A percentile compares a stretch with the other conserved stretches of the same genome.
These are phyloP conservation scores for Rhea pennata DNA, from an alignment of 2,113 vertebrate genomes.

Conservation along the genomic window DNA sequence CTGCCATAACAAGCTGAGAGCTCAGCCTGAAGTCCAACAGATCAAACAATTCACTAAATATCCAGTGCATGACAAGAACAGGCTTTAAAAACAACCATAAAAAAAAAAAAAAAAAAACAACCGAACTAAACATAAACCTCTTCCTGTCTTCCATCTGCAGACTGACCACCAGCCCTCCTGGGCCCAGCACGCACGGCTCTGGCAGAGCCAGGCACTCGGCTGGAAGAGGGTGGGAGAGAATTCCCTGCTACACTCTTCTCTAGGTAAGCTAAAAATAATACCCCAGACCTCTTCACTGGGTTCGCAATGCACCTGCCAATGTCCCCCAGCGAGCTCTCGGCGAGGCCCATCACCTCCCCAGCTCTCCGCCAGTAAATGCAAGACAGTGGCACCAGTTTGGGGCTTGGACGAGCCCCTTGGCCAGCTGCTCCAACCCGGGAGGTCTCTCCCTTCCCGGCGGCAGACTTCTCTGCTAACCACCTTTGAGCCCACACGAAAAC, in stretches of 20 bases:
- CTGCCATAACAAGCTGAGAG: accelerated
- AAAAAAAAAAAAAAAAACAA: neutral
- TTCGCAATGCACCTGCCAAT: neutral
- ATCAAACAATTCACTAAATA: neutral
- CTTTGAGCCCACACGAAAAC: neutral
- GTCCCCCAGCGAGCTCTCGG: neutral
- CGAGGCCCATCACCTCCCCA: neutral
- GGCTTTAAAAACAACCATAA: neutral
- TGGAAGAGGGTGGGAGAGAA: neutral
- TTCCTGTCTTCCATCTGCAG: neutral
- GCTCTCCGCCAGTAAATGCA: neutral
- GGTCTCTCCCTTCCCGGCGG: neutral
- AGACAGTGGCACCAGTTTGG: neutral
- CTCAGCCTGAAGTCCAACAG: accelerated
- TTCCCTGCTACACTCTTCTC: neutral
- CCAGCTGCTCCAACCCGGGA: too few species aligned
- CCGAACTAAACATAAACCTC: too few species aligned
- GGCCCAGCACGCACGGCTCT: neutral
- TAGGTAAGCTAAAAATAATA: neutral
- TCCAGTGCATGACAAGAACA: accelerated
- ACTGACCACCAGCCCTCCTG: neutral
- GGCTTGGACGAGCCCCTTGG: neutral
- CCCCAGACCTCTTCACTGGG: neutral
- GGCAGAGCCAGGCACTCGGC: neutral
- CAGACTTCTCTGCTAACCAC: accelerated